Evolutionary conservation across 2,888 invertebrate genomes (phyloP), one percentile per base, ranked within the genome.

Genomic region (Taenaris catops): DNA sequence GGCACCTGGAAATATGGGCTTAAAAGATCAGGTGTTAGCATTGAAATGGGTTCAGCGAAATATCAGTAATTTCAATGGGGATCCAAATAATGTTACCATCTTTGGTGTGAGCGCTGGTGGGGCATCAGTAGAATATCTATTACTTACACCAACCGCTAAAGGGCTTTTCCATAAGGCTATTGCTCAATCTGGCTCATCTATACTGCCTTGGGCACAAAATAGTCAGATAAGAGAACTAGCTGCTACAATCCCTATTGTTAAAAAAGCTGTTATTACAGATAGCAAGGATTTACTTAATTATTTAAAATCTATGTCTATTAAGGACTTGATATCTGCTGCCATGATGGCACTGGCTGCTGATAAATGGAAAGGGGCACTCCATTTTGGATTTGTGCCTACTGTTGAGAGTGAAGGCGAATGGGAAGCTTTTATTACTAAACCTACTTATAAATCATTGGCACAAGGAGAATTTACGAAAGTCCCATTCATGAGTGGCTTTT

Each of bases 41-140:
- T 58, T 89, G 1, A 86, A 75, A 51, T 89, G 89, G 89, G 61
- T 89, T 0, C 69, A 87, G 44, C 49, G 65, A 26, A 89, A 89
- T 49, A 87, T 89, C 10, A 40, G 39, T 1, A 58, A 66, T 5
- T 89, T 89, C 46, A 75, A 78, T 9, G 89, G 89, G 4, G 67
- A 89, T 49, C 70, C 81, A 3, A 56, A 72, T 1, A 83, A 74
- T 55, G 81, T 89, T 0, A 88, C 88, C 2, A 65, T 89, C 41
- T 83, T 88, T 51, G 89, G 89, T 5, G 56, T 88, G 2, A 89
- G 89, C 52, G 88, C 89, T 16, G 89, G 89, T 1, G 87, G 71
- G 1, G 74, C 83, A 1, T 75, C 86, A 1, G 75, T 84, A 0
- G 83, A 87, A 46, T 84, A 79, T 44, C 61, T 79, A 3, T 53